phyloP scores from a whole-genome alignment of 2,797 vertebrate genomes.

The Macroramphosus scolopax region DNA sequence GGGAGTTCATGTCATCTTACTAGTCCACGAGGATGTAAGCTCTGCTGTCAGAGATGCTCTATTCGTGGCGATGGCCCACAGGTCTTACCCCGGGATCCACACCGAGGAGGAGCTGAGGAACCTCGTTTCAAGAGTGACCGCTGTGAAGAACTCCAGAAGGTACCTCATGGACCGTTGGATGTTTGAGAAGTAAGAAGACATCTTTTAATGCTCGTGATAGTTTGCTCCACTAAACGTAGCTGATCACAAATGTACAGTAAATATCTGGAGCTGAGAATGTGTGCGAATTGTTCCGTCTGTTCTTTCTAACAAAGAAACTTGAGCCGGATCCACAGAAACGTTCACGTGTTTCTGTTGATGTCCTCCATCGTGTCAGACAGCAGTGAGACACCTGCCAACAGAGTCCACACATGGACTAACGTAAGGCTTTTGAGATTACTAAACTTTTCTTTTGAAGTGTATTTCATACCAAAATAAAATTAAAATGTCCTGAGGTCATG shows the following conservation, averaged over 20 bases:
- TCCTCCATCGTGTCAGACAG: slow-evolving; percentile 37
- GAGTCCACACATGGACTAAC: slow-evolving; percentile 4
- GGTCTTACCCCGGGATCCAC: slow-evolving; percentile 71
- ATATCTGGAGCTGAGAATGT: background rate
- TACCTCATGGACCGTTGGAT: slow-evolving; percentile 57
- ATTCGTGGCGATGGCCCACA: slow-evolving; percentile 72
- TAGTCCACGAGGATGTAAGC: slow-evolving; percentile 74
- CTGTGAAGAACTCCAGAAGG: slow-evolving; percentile 41
- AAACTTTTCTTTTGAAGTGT: too few species aligned
- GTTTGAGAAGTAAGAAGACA: slow-evolving; percentile 73
- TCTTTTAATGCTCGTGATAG: too few species aligned
- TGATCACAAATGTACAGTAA: too few species aligned
- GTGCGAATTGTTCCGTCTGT: background rate
- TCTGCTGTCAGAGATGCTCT: slow-evolving; percentile 68
- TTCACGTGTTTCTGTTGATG: slow-evolving; percentile 83
- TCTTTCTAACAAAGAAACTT: slow-evolving; percentile 67
- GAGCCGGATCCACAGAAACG: slow-evolving; percentile 71
- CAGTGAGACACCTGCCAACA: slow-evolving; percentile 5
- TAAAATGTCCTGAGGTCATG: too few species aligned
- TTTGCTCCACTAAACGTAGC: too few species aligned
- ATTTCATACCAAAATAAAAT: too few species aligned
- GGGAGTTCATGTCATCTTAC: slow-evolving; percentile 64
- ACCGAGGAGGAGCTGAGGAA: slow-evolving; percentile 66
- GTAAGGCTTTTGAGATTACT: too few species aligned
- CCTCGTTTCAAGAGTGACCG: slow-evolving; percentile 58